Conservation (phyloP, 2,888 invertebrate species). For the Fragum sueziense region DNA sequence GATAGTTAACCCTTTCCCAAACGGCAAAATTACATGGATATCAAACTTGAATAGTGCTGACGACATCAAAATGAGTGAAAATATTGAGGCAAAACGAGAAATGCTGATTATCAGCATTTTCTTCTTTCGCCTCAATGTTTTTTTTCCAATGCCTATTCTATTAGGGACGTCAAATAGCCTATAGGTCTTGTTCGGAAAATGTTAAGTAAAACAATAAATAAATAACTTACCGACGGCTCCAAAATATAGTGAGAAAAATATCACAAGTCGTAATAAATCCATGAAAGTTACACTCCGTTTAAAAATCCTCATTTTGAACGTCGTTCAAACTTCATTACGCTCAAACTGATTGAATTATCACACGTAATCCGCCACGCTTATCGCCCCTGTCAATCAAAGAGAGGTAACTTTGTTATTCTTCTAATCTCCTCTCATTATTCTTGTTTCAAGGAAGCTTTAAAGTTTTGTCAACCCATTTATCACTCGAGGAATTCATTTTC, state of each 20-base stretch:
- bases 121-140: too few relatives aligned
- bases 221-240: constrained; percentile 15
- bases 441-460: neutral
- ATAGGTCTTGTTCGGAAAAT: too few relatives aligned
- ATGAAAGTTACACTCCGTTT: constrained; percentile 18
- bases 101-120: too few relatives aligned
- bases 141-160: too few relatives aligned
- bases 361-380: constrained; percentile 8
- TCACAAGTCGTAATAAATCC: constrained; percentile 21
- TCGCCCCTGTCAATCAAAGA: constrained; percentile 9
- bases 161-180: too few relatives aligned
- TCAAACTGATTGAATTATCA: constrained; percentile 11
- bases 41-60: too few relatives aligned
- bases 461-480: neutral
- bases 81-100: too few relatives aligned
- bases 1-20: too few relatives aligned
- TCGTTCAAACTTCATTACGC: neutral
- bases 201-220: neutral
- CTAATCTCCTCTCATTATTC: constrained; percentile 2
- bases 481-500: neutral
- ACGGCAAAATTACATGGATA: too few relatives aligned
- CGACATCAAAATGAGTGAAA: too few relatives aligned
- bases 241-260: constrained; percentile 11
- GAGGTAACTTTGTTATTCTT: neutral
- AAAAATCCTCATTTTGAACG: neutral